phyloP scores from a whole-genome alignment of 2,888 invertebrate species.

The Lordiphosa andalusiaca region DNA sequence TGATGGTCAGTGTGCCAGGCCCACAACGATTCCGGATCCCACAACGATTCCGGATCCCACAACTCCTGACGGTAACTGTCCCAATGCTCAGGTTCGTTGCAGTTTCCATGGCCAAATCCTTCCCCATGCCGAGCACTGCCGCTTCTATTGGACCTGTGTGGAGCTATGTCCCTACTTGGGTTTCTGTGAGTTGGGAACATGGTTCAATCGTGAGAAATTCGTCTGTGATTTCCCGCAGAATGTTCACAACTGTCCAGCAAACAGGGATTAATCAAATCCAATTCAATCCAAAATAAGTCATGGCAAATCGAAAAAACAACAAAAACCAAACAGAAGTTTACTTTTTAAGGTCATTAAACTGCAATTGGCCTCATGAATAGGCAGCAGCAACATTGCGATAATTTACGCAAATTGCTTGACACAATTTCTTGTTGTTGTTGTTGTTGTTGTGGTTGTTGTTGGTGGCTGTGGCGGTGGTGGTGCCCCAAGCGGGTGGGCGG shows the following conservation, averaged over 20 bases:
- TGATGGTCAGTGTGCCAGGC: constrained; percentile 25
- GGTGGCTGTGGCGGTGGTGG: constrained; percentile 12
- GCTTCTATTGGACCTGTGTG: constrained; percentile 49
- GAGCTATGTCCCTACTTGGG: constrained; percentile 41
- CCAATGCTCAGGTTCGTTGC: constrained; percentile 31
- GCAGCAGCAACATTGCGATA: constrained; percentile 45
- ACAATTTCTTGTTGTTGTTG: constrained; percentile 48
- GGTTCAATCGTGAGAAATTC: constrained; percentile 46
- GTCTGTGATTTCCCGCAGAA: constrained; percentile 43
- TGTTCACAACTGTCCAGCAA: constrained; percentile 49
- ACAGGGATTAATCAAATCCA: constrained; percentile 38
- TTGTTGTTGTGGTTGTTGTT: constrained; percentile 6
- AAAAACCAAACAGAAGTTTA: constrained; percentile 26
- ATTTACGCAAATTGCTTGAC: constrained; percentile 76
- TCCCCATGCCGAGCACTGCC: constrained; percentile 48
- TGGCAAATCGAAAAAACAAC: constrained; percentile 34
- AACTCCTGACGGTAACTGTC: constrained; percentile 16
- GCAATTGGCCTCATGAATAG: constrained; percentile 54
- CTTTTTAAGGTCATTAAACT: constrained; percentile 52
- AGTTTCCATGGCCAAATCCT: constrained; percentile 44
- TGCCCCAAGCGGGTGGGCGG: constrained; percentile 31
- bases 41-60: background rate
- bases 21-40: background rate
- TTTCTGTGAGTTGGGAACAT: constrained; percentile 54
- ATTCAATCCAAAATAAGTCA: constrained; percentile 11